phyloP scores from a whole-genome alignment of 2,888 invertebrate genomes.

The Ophioninae sp. region DNA sequence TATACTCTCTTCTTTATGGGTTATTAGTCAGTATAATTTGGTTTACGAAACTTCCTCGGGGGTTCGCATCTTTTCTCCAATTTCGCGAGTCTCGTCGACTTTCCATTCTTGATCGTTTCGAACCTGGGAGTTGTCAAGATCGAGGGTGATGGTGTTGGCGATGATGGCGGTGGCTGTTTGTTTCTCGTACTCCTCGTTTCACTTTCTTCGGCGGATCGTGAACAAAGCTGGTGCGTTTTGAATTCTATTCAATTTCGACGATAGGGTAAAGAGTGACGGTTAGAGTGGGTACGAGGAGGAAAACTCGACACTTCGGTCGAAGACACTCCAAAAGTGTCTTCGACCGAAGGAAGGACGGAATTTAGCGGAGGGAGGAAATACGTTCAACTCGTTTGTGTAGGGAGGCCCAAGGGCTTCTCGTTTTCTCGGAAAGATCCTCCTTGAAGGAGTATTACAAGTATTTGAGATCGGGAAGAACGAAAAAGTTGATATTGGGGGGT shows the following conservation, averaged over 20 bases:
- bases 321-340: constrained; percentile 16
- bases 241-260: constrained; percentile 71
- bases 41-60: constrained; percentile 80
- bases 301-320: constrained; percentile 23
- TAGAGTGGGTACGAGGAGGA: no score
- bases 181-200: constrained; percentile 46
- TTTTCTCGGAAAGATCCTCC: no score
- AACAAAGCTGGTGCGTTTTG: constrained; percentile 67
- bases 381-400: not conserved
- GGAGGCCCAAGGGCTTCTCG: no score
- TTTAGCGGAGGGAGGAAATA: not conserved
- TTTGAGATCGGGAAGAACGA: no score
- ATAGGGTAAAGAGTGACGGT: constrained; percentile 41
- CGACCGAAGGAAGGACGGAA: constrained; percentile 1
- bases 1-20: constrained; percentile 68
- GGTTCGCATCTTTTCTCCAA: constrained; percentile 57
- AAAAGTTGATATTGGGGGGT: no score
- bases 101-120: constrained; percentile 63
- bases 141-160: no score
- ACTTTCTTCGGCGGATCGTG: constrained; percentile 66
- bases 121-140: no score
- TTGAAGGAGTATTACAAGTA: no score
- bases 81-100: constrained; percentile 46
- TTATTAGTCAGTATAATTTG: constrained; percentile 81
- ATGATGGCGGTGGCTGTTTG: no score